These are phyloP conservation scores for Silurus asotus DNA, from an alignment of 2,113 vertebrate genomes.

Conservation along the genomic window DNA sequence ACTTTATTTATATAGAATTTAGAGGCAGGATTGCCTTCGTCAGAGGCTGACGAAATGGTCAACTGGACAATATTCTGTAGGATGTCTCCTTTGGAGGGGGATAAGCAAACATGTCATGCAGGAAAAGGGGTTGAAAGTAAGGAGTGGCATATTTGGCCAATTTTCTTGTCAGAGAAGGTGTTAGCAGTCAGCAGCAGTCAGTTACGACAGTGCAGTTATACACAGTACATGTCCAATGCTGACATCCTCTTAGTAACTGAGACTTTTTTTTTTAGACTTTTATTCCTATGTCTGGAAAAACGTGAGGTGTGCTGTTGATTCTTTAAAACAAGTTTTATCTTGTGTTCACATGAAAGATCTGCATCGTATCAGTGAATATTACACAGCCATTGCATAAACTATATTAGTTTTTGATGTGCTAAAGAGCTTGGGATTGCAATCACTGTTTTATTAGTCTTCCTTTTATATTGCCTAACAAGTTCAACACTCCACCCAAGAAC, in stretches of 20 bases:
- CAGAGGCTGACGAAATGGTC: neutral
- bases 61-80: neutral
- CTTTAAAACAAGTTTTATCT: neutral
- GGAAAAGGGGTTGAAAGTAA: neutral
- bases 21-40: neutral
- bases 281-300: neutral
- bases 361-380: neutral
- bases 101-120: neutral
- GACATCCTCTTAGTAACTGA: neutral
- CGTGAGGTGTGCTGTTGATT: neutral
- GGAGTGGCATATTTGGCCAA: neutral
- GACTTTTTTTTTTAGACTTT: neutral
- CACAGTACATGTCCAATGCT: neutral
- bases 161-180: neutral
- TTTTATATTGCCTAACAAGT: neutral
- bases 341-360: neutral
- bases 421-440: neutral
- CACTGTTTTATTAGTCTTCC: neutral
- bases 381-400: neutral
- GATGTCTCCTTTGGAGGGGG: neutral
- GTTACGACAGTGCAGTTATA: neutral
- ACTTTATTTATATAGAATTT: neutral
- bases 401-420: neutral
- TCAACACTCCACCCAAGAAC: constrained; percentile 3
- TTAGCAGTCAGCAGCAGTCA: neutral